Conservation (phyloP, 2,888 invertebrate genomes). For the Doris montereyensis region DNA sequence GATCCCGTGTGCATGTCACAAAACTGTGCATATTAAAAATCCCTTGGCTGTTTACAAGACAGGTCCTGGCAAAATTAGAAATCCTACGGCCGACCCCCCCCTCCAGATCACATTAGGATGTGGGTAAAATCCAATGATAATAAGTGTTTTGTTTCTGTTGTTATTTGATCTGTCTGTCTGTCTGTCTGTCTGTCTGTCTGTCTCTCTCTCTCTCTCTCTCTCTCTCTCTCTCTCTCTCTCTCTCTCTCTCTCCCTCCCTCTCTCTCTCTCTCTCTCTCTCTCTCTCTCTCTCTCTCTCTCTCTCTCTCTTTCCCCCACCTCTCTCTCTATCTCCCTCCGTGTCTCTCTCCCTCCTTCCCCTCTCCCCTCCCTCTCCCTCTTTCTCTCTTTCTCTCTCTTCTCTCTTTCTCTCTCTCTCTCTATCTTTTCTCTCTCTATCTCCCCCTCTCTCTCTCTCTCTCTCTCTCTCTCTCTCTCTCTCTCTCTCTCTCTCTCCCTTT, state of each 20-base stretch:
- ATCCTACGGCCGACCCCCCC: too few species aligned
- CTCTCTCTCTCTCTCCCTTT: constrained; percentile 20
- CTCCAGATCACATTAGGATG: not conserved
- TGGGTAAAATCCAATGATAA: not conserved
- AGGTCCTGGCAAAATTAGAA: too few species aligned
- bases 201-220: not conserved
- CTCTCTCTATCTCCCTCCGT: constrained; percentile 6
- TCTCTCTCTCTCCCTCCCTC: constrained; percentile 13
- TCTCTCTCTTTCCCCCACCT: constrained; percentile 20
- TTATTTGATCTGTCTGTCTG: constrained; percentile 4
- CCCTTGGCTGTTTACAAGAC: too few species aligned
- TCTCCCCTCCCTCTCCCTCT: constrained; percentile 7
- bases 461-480: constrained; percentile 16
- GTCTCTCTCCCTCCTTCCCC: constrained; percentile 11
- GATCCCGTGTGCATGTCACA: too few species aligned
- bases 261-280: constrained; percentile 8
- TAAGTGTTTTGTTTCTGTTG: not conserved
- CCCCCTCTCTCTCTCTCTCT: constrained; percentile 18
- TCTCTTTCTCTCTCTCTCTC: constrained; percentile 24
- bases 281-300: not conserved
- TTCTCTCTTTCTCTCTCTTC: constrained; percentile 21
- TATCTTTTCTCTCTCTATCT: constrained; percentile 21
- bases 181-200: constrained; percentile 22
- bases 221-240: constrained; percentile 21
- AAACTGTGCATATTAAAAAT: too few species aligned